Base-by-base conservation (phyloP, 2,113 vertebrate genomes). In the Galbula dea region DNA sequence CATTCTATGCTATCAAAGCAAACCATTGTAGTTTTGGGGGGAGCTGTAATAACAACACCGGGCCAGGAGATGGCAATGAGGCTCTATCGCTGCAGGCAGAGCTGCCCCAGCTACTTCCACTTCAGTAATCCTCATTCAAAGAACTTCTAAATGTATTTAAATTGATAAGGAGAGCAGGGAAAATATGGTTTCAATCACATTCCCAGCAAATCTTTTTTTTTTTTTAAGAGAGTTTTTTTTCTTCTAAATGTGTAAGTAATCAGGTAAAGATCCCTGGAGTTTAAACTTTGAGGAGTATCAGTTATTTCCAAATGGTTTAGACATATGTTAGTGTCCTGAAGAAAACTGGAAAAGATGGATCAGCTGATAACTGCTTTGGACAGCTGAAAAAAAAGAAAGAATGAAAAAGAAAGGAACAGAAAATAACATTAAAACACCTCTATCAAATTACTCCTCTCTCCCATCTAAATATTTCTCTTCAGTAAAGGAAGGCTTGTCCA, bases 11-110 rank as follows among this genome's bases (percentile, higher is more conserved):
- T 7, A 32, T 17, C 23, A 24, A 43, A n/a, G 16, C 32, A 11
- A 83, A 79, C 4, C 37, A 3, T 3, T 2, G 54, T n/a, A 15
- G 27, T 5, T 15, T n/a, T 23, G 16, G 54, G 27, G 4, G 3
- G 54, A 49, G 49, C 26, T 91, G 93, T 3, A 88, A 11, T 69
- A 41, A 62, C 14, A 7, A 21, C 9, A 21, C 26, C 1, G 23
- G 36, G 77, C 95, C 98, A 96, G 93, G 34, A 76, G 98, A 93
- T 95, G 98, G 98, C 69, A 95, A 87, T 83, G 83, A 94, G 91
- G 81, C 79, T 88, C 94, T 12, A 92, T 24, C 58, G 22, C n/a
- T 58, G 84, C 16, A 20, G 32, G 17, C 46, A 62, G 15, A 48
- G 79, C 36, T 24, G 15, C 15, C n/a, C 23, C 20, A 52, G 20